phyloP scores from a whole-genome alignment of 2,888 invertebrate species.

The Lasioglossum calceatum region DNA sequence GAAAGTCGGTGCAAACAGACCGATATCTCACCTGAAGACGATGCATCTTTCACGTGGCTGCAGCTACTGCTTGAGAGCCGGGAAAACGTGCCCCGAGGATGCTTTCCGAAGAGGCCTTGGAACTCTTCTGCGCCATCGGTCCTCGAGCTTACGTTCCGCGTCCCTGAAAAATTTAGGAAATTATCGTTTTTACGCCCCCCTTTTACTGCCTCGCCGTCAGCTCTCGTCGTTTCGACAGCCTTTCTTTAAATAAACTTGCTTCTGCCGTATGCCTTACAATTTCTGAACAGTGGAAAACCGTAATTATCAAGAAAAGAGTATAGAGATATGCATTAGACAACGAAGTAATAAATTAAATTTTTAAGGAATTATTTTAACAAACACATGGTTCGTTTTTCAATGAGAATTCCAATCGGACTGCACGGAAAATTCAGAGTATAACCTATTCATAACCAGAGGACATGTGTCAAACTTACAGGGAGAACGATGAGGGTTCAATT shows the following conservation, averaged over 20 bases:
- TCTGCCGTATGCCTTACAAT: no score
- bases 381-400: no score
- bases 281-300: no score
- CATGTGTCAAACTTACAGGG: no score
- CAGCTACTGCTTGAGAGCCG: neutral
- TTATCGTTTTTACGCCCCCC: neutral
- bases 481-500: no score
- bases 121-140: neutral
- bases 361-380: no score
- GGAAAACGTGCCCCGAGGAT: neutral
- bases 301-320: no score
- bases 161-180: neutral
- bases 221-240: neutral
- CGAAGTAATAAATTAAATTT: no score
- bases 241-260: neutral
- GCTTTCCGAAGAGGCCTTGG: neutral
- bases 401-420: no score
- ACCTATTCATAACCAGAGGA: no score
- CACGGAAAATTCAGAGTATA: no score
- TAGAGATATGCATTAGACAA: no score
- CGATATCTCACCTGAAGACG: slow-evolving; percentile 41
- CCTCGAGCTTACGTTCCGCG: neutral
- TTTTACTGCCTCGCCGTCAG: neutral
- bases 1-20: slow-evolving; percentile 56
- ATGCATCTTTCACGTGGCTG: slow-evolving; percentile 11